phyloP scores from a whole-genome alignment of 35 echinoderm and acorn worm species.

The Apostichopus parvimensis region DNA sequence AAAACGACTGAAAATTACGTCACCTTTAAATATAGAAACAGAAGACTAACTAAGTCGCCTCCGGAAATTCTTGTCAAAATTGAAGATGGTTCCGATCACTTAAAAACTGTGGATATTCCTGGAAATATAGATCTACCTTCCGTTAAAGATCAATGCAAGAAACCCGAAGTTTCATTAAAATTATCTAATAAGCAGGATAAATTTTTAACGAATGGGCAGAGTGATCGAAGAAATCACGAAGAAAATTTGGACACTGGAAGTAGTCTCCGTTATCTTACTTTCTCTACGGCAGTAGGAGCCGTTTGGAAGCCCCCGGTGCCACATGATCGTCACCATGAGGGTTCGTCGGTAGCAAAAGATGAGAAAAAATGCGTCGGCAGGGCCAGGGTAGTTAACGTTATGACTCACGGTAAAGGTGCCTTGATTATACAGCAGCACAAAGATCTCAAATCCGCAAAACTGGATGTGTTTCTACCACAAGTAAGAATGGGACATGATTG shows the following conservation, averaged over 20 bases:
- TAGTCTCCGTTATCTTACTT: not conserved
- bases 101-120: not conserved
- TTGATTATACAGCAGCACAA: slow-evolving; percentile 34
- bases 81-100: not conserved
- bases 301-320: not conserved
- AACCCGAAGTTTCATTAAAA: not conserved
- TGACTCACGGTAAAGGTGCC: slow-evolving; percentile 16
- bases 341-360: not conserved
- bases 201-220: not conserved
- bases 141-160: not conserved
- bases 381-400: not conserved
- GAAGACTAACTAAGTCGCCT: not conserved
- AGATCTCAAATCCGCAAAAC: not conserved
- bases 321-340: not conserved
- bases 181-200: not conserved
- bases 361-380: not conserved
- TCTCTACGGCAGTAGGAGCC: not conserved
- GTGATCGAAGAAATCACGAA: not conserved
- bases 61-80: slow-evolving; percentile 29
- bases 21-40: not conserved
- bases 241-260: not conserved
- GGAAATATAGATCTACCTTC: not conserved
- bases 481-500: not conserved
- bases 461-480: slow-evolving; percentile 31
- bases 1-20: not conserved